phyloP scores from a whole-genome alignment of 2,797 vertebrate genomes.

The Champsocephalus gunnari region DNA sequence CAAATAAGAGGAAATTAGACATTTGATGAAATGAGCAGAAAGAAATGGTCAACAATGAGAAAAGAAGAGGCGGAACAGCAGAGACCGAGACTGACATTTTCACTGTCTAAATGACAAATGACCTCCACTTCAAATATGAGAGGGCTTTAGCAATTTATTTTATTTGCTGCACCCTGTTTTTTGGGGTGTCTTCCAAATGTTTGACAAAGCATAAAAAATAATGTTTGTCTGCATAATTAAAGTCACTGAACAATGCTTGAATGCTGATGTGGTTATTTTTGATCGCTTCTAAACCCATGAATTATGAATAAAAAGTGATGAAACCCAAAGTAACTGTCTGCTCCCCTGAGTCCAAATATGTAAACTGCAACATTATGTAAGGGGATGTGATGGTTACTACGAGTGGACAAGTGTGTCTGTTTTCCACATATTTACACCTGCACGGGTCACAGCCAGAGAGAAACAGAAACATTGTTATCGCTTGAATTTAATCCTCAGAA shows the following conservation, averaged over 20 bases:
- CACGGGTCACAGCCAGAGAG: constrained; percentile 18
- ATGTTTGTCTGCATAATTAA: constrained; percentile 63
- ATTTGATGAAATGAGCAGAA: constrained; percentile 11
- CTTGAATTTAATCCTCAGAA: constrained; percentile 34
- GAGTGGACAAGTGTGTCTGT: constrained; percentile 48
- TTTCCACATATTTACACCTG: constrained; percentile 27
- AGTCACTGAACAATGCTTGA: constrained; percentile 66
- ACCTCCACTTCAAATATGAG: constrained; percentile 40
- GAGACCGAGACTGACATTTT: constrained; percentile 15
- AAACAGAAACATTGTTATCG: constrained; percentile 33
- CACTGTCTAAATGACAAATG: constrained; percentile 48
- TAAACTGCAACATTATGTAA: constrained; percentile 54
- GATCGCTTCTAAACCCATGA: constrained; percentile 62
- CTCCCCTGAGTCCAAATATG: constrained; percentile 48
- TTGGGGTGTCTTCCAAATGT: constrained; percentile 32
- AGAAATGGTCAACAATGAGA: not conserved
- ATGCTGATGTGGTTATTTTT: constrained; percentile 74
- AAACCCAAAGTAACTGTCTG: constrained; percentile 73
- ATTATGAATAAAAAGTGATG: constrained; percentile 79
- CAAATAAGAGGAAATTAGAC: constrained; percentile 18
- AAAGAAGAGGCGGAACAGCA: constrained; percentile 1
- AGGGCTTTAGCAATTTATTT: constrained; percentile 52
- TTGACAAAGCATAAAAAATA: constrained; percentile 73
- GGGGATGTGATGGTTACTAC: constrained; percentile 19
- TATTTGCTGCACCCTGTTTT: constrained; percentile 48